phyloP scores from a whole-genome alignment of 2,797 vertebrate genomes.

The Peromyscus attwateri region DNA sequence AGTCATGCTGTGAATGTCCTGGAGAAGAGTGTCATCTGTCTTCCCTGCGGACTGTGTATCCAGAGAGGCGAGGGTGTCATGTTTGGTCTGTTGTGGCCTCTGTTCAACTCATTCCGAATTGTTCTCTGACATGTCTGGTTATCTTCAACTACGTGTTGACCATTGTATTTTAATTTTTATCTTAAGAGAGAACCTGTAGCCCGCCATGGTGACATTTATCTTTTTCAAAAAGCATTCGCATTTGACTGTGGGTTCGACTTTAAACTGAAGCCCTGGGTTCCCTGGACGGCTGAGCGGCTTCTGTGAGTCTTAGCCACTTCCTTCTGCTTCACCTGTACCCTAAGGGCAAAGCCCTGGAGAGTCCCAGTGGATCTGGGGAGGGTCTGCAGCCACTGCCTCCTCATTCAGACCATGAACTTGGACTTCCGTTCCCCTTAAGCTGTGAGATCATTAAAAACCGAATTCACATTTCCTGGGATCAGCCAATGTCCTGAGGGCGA shows the following conservation, averaged over 20 bases:
- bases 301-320: not conserved
- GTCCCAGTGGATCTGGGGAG: not conserved
- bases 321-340: not conserved
- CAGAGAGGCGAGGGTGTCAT: not conserved
- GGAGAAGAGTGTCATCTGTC: not conserved
- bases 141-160: constrained; percentile 48
- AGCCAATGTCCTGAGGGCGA: constrained; percentile 70
- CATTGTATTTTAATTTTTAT: constrained; percentile 31
- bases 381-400: not conserved
- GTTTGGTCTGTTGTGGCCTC: not conserved
- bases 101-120: not conserved
- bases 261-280: constrained; percentile 6
- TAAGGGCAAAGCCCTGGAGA: not conserved
- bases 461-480: constrained; percentile 65
- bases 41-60: not conserved
- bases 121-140: constrained; percentile 51
- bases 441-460: constrained; percentile 61
- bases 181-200: constrained; percentile 45
- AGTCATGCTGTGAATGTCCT: not conserved
- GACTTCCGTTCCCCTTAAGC: constrained; percentile 33
- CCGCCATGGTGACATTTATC: constrained; percentile 14
- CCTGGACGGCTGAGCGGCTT: not conserved
- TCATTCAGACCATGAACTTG: not conserved
- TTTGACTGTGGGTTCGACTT: not conserved
- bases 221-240: constrained; percentile 5